phyloP scores from a whole-genome alignment of 1,140 invertebrate genomes.

The Platyura marginata region DNA sequence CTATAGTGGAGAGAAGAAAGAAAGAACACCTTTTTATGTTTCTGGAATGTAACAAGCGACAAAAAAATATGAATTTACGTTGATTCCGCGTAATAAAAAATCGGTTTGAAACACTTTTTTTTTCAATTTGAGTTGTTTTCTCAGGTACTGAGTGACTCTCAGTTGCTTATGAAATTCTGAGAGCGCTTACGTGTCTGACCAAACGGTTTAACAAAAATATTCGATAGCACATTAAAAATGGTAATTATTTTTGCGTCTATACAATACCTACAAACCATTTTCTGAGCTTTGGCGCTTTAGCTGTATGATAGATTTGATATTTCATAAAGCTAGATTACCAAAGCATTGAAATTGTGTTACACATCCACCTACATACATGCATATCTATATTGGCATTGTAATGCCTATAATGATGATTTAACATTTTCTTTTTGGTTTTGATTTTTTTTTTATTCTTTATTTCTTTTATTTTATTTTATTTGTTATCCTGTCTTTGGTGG shows the following conservation, averaged over 20 bases:
- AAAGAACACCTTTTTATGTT: too few relatives aligned
- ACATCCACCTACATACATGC: too few relatives aligned
- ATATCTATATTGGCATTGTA: too few relatives aligned
- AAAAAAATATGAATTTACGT: too few relatives aligned
- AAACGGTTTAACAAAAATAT: slow-evolving; percentile 7
- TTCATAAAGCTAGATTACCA: slow-evolving; percentile 93
- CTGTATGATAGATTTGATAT: slow-evolving; percentile 62
- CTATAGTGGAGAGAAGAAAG: too few relatives aligned
- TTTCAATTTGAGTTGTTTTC: slow-evolving; percentile 17
- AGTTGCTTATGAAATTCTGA: slow-evolving; percentile 31
- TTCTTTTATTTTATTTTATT: background rate
- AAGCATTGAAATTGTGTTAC: slow-evolving; percentile 39
- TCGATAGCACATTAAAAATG: too few relatives aligned
- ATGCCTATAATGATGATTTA: too few relatives aligned
- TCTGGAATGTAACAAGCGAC: too few relatives aligned
- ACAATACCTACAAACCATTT: slow-evolving; percentile 5
- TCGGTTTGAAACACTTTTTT: too few relatives aligned
- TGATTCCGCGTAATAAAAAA: too few relatives aligned
- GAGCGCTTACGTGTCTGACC: slow-evolving; percentile 30
- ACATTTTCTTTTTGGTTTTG: slow-evolving; percentile 2
- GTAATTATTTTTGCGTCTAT: too few relatives aligned
- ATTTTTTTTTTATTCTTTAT: background rate
- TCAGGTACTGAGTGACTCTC: slow-evolving; percentile 75
- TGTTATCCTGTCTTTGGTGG: slow-evolving; percentile 25
- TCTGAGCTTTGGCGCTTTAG: slow-evolving; percentile 85